Conservation (phyloP, 2,888 invertebrate species). For the Cheilosia soror region DNA sequence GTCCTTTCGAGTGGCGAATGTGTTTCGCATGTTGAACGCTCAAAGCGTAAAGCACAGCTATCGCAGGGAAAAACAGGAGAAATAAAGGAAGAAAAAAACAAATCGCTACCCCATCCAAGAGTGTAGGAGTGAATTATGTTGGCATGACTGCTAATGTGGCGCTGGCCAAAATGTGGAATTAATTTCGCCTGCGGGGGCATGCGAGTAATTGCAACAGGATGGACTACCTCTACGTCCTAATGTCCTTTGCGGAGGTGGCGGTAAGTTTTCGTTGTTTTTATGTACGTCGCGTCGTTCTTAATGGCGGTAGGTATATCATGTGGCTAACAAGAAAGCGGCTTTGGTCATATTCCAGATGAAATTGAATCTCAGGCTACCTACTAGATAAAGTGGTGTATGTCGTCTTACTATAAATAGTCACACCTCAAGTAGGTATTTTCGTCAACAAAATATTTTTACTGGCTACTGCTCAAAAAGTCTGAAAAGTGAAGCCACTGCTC, state of each 20-base stretch:
- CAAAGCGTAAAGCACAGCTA: constrained; percentile 21
- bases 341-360: background rate
- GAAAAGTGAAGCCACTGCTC: no score
- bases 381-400: no score
- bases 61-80: background rate
- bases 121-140: constrained; percentile 67
- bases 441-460: no score
- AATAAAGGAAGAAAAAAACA: constrained; percentile 1
- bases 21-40: constrained; percentile 55
- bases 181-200: constrained; percentile 59
- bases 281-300: constrained; percentile 1
- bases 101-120: constrained; percentile 10
- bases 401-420: no score
- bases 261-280: background rate
- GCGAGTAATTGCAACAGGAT: constrained; percentile 62
- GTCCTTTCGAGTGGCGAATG: constrained; percentile 27
- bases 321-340: constrained; percentile 22
- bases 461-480: no score
- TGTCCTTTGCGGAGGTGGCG: background rate
- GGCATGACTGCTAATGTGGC: constrained; percentile 65
- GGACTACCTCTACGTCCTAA: background rate
- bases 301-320: background rate
- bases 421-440: no score
- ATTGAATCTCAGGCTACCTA: no score
- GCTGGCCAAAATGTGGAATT: constrained; percentile 66